phyloP scores from a whole-genome alignment of 2,888 invertebrate species.

The Philopedon plagiatum region DNA sequence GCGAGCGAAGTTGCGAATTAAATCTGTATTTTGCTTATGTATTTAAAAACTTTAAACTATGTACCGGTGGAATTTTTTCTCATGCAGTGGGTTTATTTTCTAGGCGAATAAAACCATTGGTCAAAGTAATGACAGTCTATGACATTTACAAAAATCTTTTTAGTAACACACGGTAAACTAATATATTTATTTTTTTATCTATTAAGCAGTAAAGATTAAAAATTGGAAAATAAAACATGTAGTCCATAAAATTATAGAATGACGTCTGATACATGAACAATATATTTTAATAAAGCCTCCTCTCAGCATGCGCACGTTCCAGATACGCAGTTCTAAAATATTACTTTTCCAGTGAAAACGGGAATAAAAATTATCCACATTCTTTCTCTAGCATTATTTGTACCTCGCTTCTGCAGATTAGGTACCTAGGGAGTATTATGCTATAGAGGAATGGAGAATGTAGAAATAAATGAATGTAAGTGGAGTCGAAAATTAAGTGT shows the following conservation, averaged over 20 bases:
- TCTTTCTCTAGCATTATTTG: slow-evolving; percentile 17
- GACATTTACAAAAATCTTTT: too few relatives aligned
- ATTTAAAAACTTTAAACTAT: too few relatives aligned
- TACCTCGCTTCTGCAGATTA: slow-evolving; percentile 13
- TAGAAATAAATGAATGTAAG: slow-evolving; percentile 5
- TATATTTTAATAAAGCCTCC: not conserved
- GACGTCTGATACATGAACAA: not conserved
- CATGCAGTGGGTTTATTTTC: too few relatives aligned
- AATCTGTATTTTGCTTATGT: too few relatives aligned
- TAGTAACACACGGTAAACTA: too few relatives aligned
- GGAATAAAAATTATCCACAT: slow-evolving; percentile 28
- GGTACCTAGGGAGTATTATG: slow-evolving; percentile 2
- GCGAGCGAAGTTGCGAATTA: too few relatives aligned
- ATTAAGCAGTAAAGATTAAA: too few relatives aligned
- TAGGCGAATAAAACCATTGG: too few relatives aligned
- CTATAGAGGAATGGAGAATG: not conserved
- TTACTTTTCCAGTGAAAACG: slow-evolving; percentile 12
- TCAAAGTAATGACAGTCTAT: too few relatives aligned
- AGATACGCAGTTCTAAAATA: slow-evolving; percentile 15
- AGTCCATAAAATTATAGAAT: not conserved
- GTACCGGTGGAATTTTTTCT: too few relatives aligned
- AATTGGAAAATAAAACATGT: not conserved
- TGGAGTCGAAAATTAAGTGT: not conserved
- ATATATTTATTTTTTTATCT: too few relatives aligned
- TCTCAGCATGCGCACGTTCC: slow-evolving; percentile 7